Percentiles rank a stretch among this genome's conserved stretches.
Conservation (phyloP, 2,888 invertebrate species). For the Schizotus pectinicornis region DNA sequence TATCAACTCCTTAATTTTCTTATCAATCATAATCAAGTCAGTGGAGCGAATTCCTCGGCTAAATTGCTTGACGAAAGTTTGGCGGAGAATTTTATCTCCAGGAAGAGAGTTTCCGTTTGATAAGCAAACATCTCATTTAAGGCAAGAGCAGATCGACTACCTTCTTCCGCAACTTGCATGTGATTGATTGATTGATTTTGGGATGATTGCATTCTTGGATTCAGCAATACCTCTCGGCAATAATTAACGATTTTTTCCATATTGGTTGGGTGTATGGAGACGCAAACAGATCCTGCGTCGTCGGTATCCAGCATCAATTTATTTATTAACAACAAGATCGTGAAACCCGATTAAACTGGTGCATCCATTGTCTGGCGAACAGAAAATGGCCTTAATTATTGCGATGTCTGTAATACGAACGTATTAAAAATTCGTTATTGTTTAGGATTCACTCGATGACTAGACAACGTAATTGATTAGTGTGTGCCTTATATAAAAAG, state of each 20-base stretch:
- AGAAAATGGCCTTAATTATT: no score
- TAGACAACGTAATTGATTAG: no score
- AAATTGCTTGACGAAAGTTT: constrained; percentile 56
- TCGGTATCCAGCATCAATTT: no score
- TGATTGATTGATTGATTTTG: constrained; percentile 44
- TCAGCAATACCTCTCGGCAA: not conserved
- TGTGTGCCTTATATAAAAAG: no score
- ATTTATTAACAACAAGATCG: no score
- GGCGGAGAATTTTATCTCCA: constrained; percentile 54
- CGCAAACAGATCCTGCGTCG: no score
- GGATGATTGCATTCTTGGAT: constrained; percentile 28
- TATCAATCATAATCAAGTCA: constrained; percentile 60
- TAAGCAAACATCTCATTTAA: constrained; percentile 57
- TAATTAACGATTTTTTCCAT: not conserved
- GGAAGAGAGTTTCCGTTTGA: constrained; percentile 55
- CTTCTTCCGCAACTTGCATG: constrained; percentile 45
- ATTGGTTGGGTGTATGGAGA: no score
- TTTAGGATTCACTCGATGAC: no score
- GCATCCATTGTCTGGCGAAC: no score
- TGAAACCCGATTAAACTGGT: no score
- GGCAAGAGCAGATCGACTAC: constrained; percentile 45
- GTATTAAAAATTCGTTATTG: no score
- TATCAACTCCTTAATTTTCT: constrained; percentile 52
- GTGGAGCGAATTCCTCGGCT: constrained; percentile 55
- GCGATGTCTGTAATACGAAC: no score